Conservation (phyloP, 2,888 invertebrate genomes). For the Caenorhabditis sp. region DNA sequence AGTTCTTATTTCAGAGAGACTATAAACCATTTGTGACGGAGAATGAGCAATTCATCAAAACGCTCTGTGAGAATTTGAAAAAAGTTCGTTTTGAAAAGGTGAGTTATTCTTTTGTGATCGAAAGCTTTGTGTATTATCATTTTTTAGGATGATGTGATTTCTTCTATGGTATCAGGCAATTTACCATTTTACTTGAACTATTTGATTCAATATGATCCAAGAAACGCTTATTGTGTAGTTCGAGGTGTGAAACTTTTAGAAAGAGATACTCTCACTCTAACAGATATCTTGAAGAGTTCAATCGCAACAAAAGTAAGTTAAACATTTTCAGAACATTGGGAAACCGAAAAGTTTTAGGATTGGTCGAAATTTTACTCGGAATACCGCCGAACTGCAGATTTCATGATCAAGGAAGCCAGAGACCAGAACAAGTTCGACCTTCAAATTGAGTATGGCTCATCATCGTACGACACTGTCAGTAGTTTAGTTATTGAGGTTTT, state of each 20-base stretch:
- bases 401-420: background rate
- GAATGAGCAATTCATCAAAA: background rate
- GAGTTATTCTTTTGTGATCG: background rate
- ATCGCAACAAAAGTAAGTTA: background rate
- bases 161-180: background rate
- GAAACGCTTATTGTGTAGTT: background rate
- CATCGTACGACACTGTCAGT: background rate
- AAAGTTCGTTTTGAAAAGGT: background rate
- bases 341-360: background rate
- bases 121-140: no score
- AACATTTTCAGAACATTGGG: no score
- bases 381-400: constrained; percentile 8
- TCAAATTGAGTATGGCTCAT: background rate
- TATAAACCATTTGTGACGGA: background rate
- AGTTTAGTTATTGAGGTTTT: background rate
- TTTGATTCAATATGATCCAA: background rate
- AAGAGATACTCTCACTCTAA: background rate
- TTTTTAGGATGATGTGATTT: background rate
- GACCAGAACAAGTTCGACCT: background rate
- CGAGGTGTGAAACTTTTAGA: background rate
- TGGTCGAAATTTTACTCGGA: constrained; percentile 15
- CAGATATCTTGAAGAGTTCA: background rate
- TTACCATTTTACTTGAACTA: background rate
- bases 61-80: background rate
- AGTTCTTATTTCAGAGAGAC: background rate